These are phyloP conservation scores for Gallirallus australis DNA, from an alignment of 2,797 vertebrate genomes.

Conservation along the genomic window DNA sequence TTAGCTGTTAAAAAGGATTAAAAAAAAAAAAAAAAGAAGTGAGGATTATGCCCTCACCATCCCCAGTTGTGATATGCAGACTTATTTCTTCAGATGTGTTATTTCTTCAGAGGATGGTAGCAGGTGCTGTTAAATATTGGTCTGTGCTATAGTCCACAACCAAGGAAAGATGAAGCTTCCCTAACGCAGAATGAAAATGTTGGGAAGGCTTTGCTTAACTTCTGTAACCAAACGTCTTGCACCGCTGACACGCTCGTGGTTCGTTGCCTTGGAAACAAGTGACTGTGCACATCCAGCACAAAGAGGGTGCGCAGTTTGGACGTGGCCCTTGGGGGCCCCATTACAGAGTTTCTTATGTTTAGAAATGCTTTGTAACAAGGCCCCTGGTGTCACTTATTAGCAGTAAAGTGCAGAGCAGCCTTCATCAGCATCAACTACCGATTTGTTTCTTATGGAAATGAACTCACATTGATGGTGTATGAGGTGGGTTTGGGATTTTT, in stretches of 20 bases:
- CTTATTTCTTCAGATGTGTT: conserved; percentile 24
- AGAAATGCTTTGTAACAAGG: conserved; percentile 75
- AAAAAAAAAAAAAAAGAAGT: too few species aligned
- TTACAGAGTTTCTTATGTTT: conserved; percentile 70
- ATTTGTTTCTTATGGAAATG: conserved; percentile 72
- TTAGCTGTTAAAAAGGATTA: neutral
- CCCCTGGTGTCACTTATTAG: conserved; percentile 72
- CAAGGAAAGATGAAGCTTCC: neutral
- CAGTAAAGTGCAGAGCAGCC: conserved; percentile 60
- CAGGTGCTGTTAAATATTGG: neutral
- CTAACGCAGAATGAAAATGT: neutral
- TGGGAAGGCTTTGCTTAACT: neutral
- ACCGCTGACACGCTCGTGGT: neutral
- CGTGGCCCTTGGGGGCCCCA: conserved; percentile 60
- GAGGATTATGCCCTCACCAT: neutral
- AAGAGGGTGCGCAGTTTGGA: neutral
- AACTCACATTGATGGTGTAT: neutral
- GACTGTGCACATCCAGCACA: neutral
- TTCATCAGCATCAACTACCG: conserved; percentile 58
- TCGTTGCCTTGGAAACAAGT: conserved; percentile 69
- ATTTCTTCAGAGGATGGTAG: neutral
- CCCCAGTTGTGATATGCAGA: neutral
- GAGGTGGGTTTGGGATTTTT: neutral
- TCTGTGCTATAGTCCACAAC: neutral
- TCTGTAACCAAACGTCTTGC: neutral